Evolutionary conservation across 1,140 invertebrate genomes (phyloP).

Genomic region (Drosophila arizonae): DNA sequence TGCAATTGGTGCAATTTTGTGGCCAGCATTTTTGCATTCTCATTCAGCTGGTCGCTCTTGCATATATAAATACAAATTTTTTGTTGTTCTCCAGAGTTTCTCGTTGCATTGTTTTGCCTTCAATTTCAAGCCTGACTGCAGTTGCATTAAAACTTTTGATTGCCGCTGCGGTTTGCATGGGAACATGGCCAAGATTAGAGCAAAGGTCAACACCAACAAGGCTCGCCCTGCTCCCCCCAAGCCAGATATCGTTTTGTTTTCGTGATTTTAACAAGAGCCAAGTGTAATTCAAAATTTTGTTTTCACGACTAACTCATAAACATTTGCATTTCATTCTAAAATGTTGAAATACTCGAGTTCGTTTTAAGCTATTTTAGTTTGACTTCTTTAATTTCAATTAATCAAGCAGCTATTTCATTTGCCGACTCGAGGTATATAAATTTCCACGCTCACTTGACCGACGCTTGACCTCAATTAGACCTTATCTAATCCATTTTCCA

Average conservation of each 20-base stretch:
- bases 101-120: conserved; percentile 46
- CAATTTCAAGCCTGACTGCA: conserved; percentile 64
- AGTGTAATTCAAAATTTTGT: conserved; percentile 1
- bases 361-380: neutral
- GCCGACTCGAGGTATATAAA: conserved; percentile 13
- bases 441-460: conserved; percentile 27
- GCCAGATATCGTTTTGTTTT: neutral
- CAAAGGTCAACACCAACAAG: conserved; percentile 17
- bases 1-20: conserved; percentile 74
- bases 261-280: conserved; percentile 11
- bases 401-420: conserved; percentile 17
- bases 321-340: no score
- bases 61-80: conserved; percentile 1
- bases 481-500: conserved; percentile 65
- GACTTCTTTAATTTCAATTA: conserved; percentile 1
- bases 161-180: conserved; percentile 53
- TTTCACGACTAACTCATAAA: no score
- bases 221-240: neutral
- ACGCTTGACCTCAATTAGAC: conserved; percentile 73
- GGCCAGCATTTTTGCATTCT: conserved; percentile 62
- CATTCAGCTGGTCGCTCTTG: conserved; percentile 41
- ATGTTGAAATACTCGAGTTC: neutral
- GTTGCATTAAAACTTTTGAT: conserved; percentile 77
- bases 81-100: conserved; percentile 21
- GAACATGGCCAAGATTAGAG: conserved; percentile 35